Percentiles rank a stretch among this genome's conserved stretches.
Conservation (phyloP, 2,113 vertebrate genomes). For the Scortum barcoo region DNA sequence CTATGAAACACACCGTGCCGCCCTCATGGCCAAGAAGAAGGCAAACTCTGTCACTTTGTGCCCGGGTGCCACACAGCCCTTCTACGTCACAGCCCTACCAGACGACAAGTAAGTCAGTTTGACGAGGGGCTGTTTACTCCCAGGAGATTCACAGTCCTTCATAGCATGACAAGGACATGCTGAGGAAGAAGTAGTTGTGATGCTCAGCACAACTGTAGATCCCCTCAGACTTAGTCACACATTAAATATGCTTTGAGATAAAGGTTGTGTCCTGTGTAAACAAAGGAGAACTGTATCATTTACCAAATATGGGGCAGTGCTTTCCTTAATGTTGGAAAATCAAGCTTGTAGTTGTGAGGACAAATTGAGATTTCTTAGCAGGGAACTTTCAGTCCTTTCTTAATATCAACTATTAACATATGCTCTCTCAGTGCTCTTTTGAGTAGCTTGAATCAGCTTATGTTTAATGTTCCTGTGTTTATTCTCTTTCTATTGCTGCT, state of each 20-base stretch:
- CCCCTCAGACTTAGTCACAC: neutral
- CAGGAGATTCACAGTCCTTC: neutral
- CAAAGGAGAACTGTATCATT: neutral
- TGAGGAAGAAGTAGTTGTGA: slow-evolving; percentile 1
- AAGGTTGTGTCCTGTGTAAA: neutral
- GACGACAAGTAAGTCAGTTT: slow-evolving; percentile 94
- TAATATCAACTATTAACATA: neutral
- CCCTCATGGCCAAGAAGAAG: slow-evolving; percentile 96
- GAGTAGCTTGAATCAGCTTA: too few species aligned
- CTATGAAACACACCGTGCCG: slow-evolving; percentile 94
- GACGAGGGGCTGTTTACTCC: rapidly evolving
- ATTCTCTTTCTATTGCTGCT: neutral
- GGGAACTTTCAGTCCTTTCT: too few species aligned
- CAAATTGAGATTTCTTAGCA: too few species aligned
- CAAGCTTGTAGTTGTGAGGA: neutral
- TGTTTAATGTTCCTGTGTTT: neutral
- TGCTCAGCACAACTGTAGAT: neutral
- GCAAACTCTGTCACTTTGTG: slow-evolving; percentile 91
- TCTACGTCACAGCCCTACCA: slow-evolving; percentile 93
- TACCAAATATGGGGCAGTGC: too few species aligned
- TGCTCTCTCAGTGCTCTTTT: neutral
- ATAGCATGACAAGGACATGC: neutral
- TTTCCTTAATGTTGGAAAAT: neutral
- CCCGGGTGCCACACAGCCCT: slow-evolving; percentile 91
- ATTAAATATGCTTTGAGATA: neutral